Evolutionary conservation across 2,113 vertebrate genomes (phyloP).

Genomic region (Amphilophus citrinellus): DNA sequence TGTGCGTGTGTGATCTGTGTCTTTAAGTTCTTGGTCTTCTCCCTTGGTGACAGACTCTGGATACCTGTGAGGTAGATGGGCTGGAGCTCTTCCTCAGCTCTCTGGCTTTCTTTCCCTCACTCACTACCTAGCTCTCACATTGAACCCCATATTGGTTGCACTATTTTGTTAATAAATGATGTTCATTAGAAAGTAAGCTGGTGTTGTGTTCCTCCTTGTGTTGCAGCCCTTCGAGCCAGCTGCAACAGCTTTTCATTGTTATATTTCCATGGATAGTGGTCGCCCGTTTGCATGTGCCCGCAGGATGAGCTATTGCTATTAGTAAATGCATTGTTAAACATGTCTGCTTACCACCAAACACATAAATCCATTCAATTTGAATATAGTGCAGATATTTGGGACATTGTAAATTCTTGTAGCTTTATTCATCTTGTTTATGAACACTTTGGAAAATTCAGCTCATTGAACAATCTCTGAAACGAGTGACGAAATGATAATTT

Average conservation of each 20-base stretch:
- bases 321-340: neutral
- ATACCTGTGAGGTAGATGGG: neutral
- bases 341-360: neutral
- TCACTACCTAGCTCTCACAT: neutral
- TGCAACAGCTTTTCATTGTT: neutral
- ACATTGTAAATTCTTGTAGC: neutral
- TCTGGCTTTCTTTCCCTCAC: neutral
- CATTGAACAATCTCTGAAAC: neutral
- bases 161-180: conserved; percentile 2
- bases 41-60: neutral
- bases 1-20: too few species aligned
- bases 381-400: neutral
- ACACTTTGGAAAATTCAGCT: neutral
- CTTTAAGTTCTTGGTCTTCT: too few species aligned
- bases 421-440: neutral
- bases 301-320: neutral
- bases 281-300: neutral
- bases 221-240: neutral
- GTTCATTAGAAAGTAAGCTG: neutral
- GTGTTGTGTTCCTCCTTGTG: neutral
- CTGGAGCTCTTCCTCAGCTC: neutral
- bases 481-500: neutral
- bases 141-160: neutral
- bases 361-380: neutral
- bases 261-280: neutral